These are phyloP conservation scores for Sebastes diploproa DNA, from an alignment of 2,797 vertebrate genomes.

Conservation along the genomic window DNA sequence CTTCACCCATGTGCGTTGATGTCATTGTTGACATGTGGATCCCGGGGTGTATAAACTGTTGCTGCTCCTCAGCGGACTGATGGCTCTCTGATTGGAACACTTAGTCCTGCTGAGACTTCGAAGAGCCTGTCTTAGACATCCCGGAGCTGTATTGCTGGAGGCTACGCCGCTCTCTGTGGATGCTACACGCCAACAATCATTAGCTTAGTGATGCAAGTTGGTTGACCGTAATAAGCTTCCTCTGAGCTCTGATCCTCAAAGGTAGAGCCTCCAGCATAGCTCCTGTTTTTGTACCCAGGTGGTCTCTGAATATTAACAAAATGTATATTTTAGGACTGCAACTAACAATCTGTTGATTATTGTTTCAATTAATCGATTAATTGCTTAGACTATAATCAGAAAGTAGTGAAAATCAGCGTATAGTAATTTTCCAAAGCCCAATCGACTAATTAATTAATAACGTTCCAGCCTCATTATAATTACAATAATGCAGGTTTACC, in stretches of 20 bases:
- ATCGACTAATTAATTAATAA: background rate
- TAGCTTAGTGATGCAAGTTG: conserved; percentile 3
- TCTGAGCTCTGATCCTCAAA: background rate
- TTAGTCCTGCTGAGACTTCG: conserved; percentile 43
- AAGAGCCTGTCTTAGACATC: conserved; percentile 24
- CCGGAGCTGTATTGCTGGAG: conserved; percentile 16
- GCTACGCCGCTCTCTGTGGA: conserved; percentile 8
- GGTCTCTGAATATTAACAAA: background rate
- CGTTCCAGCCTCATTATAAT: background rate
- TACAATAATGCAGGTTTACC: background rate
- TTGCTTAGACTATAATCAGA: background rate
- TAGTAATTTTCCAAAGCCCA: background rate
- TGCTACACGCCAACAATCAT: conserved; percentile 35
- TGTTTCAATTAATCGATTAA: background rate
- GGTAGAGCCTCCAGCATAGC: background rate
- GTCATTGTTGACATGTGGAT: conserved; percentile 51
- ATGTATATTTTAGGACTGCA: background rate
- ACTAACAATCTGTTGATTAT: background rate
- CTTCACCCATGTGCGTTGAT: conserved; percentile 32
- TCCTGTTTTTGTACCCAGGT: background rate
- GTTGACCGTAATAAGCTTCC: background rate
- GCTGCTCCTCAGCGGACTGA: conserved; percentile 23
- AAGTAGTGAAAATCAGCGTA: background rate
- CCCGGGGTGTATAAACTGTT: conserved; percentile 15
- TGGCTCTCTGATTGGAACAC: conserved; percentile 34